Base-by-base conservation (phyloP, 2,888 invertebrate species). In the Pseudanteris insignis region DNA sequence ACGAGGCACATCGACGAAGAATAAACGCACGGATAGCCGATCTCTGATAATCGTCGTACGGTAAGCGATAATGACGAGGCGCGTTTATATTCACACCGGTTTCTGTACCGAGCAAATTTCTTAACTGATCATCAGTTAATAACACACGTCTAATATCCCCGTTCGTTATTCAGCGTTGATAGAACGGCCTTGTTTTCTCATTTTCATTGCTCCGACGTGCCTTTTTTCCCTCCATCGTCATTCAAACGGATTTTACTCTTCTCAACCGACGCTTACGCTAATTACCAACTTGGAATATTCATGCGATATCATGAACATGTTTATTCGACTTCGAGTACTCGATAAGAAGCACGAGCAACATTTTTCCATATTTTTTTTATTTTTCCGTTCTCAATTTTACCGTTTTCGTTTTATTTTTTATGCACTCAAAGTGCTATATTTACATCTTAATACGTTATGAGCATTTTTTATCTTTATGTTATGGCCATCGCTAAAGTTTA, bases 61-160 rank as follows among this genome's bases (percentile, higher is more conserved):
- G 63, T 59, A 68, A 61, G 66, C 65, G 68, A 70, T 71, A 77
- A 77, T 76, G 74, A 70, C 70, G 65, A 70, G 67, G 73, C 70
- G 70, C 70, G 70, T 67, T 64, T 64, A 72, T 63, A 72, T 72
- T 74, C 71, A 68, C 70, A 66, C 69, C 67, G 68, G 68, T 73
- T 72, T 63, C 67, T 58, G 43, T 54, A 37, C 36, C 26, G 41
- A 26, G 53, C 30, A 53, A 57, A 57, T 51, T 59, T 59, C 51
- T 59, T 59, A 51, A 46, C 51, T 51, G 48, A 57, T 57, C 57
- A 50, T 57, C 48, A 37, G 43, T 50, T 57, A 57, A 57, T 57
- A 48, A 50, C 36, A 57, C 15, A 30, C 47, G 37, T 41, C 53
- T 46, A 47, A 55, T 48, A 48, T 44, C 59, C 36, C 37, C 32